A percentile compares a stretch with the other conserved stretches of the same genome.
Evolutionary conservation across 2,113 vertebrate species (phyloP).

Genomic region (Mobula hypostoma): DNA sequence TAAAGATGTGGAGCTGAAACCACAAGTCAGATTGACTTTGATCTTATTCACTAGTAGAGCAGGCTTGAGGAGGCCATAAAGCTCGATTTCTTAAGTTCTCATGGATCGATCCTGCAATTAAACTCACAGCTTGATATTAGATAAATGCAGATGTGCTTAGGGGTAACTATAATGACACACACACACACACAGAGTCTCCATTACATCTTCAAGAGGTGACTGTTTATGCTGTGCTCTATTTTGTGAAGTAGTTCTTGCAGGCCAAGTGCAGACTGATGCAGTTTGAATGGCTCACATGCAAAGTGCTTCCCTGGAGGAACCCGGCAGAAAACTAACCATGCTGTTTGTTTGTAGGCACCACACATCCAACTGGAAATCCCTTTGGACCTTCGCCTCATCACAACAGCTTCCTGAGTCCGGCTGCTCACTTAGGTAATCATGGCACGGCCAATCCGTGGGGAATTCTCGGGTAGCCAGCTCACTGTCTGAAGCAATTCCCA

Average conservation of each 20-base stretch:
- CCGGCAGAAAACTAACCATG: neutral
- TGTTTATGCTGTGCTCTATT: neutral
- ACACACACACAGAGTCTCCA: too few relatives aligned
- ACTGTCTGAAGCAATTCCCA: neutral
- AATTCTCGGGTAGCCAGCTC: neutral
- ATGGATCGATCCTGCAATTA: too few relatives aligned
- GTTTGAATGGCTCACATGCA: neutral
- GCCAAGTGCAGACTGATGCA: neutral
- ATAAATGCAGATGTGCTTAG: too few relatives aligned
- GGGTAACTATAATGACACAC: neutral
- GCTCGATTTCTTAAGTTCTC: too few relatives aligned
- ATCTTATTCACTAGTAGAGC: too few relatives aligned
- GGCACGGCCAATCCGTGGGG: neutral
- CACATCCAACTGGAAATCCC: conserved; percentile 74
- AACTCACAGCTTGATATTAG: too few relatives aligned
- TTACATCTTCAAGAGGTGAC: too few relatives aligned
- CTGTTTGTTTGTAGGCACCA: conserved; percentile 62
- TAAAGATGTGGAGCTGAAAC: too few relatives aligned
- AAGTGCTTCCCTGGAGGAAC: neutral
- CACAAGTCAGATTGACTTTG: too few relatives aligned
- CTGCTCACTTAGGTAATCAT: conserved; percentile 78
- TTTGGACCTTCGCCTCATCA: conserved; percentile 86
- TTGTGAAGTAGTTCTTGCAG: neutral
- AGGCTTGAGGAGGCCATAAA: too few relatives aligned
- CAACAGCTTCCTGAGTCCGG: conserved; percentile 84